Conservation (phyloP, 2,113 vertebrate species). For the Chionomys nivalis region DNA sequence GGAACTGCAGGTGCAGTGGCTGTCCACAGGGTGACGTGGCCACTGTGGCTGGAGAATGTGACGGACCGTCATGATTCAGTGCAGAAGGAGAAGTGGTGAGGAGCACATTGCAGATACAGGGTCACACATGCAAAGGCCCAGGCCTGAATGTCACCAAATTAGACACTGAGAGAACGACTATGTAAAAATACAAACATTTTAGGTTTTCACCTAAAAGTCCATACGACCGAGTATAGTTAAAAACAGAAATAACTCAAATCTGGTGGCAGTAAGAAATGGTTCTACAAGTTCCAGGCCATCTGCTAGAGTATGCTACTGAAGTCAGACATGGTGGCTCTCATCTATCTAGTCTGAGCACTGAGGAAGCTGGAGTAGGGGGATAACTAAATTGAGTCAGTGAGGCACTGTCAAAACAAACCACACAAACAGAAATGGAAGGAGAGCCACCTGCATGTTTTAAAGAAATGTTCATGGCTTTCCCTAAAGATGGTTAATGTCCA, state of each 20-base stretch:
- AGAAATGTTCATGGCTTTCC: not conserved
- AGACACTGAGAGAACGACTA: slow-evolving; percentile 12
- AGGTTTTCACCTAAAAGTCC: not conserved
- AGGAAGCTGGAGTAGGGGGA: no score
- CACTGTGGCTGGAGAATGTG: not conserved
- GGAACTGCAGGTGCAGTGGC: not conserved
- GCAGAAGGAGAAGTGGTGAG: not conserved
- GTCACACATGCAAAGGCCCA: not conserved
- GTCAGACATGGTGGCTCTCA: not conserved
- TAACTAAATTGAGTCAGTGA: not conserved
- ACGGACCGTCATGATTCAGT: not conserved
- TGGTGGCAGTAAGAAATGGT: slow-evolving; percentile 18
- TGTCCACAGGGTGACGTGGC: not conserved
- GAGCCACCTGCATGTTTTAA: not conserved
- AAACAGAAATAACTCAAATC: slow-evolving; percentile 40
- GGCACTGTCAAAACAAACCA: not conserved
- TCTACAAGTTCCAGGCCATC: not conserved
- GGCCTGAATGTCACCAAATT: slow-evolving; percentile 2
- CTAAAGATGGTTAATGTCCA: not conserved
- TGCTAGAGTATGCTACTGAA: not conserved
- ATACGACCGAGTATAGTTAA: not conserved
- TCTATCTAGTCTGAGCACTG: not conserved
- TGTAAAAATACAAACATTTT: slow-evolving; percentile 34
- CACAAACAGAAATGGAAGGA: not conserved
- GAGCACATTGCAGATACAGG: not conserved